Base-by-base conservation (phyloP, 2,113 vertebrate species). In the Cebidichthys violaceus region DNA sequence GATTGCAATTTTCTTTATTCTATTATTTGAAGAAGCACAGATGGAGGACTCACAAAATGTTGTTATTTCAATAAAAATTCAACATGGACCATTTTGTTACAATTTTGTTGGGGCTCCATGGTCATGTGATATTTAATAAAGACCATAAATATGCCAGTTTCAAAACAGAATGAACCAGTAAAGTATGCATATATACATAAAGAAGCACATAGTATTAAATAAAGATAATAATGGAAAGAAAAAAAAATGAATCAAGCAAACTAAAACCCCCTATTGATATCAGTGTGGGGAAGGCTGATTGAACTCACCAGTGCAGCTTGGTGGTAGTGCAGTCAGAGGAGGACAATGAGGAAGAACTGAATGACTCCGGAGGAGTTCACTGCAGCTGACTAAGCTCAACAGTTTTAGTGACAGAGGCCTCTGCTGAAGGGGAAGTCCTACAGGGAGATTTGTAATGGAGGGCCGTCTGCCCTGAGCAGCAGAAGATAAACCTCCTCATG, bases 251-350 rank as follows among this genome's bases (percentile, higher is more conserved):
- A 78, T 27, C 18, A 15, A 33, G n/a, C 10, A 69, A 8, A 52
- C 1, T 57, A 14, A 65, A 1, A 57, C 2, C 41, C n/a, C 17
- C 18, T 11, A 2, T 13, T 22, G 4, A 3, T 75, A 17, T 52
- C 5, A 24, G 1, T 33, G 6, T 52, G 0, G 0, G 10, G 6
- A 24, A 29, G 17, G 8, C 22, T 24, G 24, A 27, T 2, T 37
- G 7, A 60, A 73, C 75, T 84, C 24, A 84, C 82, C 69, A 9
- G 54, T 31, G 20, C 33, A 72, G 60, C 15, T 55, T 4, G 35
- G 2, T 2, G 20, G 75, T 20, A 11, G 13, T 61, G 61, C 31
- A 61, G 52, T 14, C 5, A 11, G 14, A 27, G 20, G 41, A 31
- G 2, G n/a, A 52, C 6, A 18, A 43, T 4, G 43, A 31, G 14